Evolutionary conservation across 2,113 vertebrate genomes (phyloP).

Genomic region (Caloenas nicobarica): DNA sequence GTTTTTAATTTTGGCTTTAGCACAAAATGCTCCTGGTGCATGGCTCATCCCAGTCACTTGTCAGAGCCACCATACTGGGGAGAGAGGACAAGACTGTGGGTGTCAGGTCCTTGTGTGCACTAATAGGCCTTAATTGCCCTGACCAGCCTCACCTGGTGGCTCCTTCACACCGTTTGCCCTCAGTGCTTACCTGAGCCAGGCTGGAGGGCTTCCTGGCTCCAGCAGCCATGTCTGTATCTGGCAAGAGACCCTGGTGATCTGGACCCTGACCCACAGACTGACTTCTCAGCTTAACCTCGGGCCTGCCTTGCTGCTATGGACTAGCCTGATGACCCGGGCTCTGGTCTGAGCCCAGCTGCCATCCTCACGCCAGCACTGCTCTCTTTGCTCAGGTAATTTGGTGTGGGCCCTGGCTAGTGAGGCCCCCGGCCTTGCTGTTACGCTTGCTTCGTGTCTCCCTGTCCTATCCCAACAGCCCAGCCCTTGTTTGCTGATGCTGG

Average conservation of each 20-base stretch:
- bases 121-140: neutral
- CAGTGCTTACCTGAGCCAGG: neutral
- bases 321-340: neutral
- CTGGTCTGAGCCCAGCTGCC: neutral
- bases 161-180: neutral
- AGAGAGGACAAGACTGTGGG: neutral
- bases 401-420: neutral
- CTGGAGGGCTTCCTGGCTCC: neutral
- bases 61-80: neutral
- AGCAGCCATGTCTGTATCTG: neutral
- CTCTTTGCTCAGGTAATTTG: neutral
- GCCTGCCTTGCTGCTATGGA: accelerated
- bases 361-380: neutral
- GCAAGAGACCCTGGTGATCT: neutral
- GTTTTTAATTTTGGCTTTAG: constrained; percentile 16
- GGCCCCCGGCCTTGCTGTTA: neutral
- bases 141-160: neutral
- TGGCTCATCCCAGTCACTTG: neutral
- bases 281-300: neutral
- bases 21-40: neutral
- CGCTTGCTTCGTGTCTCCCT: accelerated
- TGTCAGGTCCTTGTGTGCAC: too few relatives aligned
- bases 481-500: neutral
- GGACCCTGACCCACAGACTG: neutral
- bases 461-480: neutral